These are phyloP conservation scores for Polypterus bichir DNA, from an alignment of 2,113 vertebrate genomes.

Conservation along the genomic window DNA sequence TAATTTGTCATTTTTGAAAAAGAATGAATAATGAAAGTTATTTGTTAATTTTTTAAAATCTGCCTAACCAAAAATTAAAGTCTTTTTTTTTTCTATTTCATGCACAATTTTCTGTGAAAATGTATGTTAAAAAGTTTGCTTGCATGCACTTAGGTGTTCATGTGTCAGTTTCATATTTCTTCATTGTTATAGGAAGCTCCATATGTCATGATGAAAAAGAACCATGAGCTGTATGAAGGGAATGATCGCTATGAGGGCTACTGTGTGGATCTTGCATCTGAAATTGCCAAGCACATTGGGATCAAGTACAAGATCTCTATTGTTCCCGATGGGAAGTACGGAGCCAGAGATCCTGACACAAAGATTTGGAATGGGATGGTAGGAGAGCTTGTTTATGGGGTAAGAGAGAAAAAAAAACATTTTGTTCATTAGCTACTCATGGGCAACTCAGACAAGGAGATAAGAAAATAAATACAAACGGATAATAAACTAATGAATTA, in stretches of 20 bases:
- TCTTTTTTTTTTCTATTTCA: too few relatives aligned
- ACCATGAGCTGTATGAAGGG: conserved; percentile 92
- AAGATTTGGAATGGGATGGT: conserved; percentile 99
- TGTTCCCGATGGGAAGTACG: conserved; percentile 94
- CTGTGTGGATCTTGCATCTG: conserved; percentile 94
- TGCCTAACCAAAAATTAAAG: too few relatives aligned
- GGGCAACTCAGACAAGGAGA: too few relatives aligned
- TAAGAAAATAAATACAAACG: too few relatives aligned
- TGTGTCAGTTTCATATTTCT: conserved; percentile 29
- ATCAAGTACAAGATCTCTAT: conserved; percentile 98
- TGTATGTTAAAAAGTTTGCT: not conserved
- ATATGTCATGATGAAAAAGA: conserved; percentile 99
- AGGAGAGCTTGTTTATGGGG: conserved; percentile 96
- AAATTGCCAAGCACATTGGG: conserved; percentile 97
- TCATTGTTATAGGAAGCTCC: conserved; percentile 86
- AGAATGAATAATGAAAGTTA: too few relatives aligned
- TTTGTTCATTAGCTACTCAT: too few relatives aligned
- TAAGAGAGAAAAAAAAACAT: conserved; percentile 41
- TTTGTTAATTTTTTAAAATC: too few relatives aligned
- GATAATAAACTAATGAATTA: too few relatives aligned
- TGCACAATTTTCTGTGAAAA: not conserved
- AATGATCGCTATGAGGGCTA: conserved; percentile 97
- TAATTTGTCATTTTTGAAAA: too few relatives aligned
- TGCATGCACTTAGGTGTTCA: not conserved
- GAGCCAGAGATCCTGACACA: conserved; percentile 92